Evolutionary conservation across 2,113 vertebrate genomes (phyloP).

Genomic region (Melanostigma gelatinosum): DNA sequence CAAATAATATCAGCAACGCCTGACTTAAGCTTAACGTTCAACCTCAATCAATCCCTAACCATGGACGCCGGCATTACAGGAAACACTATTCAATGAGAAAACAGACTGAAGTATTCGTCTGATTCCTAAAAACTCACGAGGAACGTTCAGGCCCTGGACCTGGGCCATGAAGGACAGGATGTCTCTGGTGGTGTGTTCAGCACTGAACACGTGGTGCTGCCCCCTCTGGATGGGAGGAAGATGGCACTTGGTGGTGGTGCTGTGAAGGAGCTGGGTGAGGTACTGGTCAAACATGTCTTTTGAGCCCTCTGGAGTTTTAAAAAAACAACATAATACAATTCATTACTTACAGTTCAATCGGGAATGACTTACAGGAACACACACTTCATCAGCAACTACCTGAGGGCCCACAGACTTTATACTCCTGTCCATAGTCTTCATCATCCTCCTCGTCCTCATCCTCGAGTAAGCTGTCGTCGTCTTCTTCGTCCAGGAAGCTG

Average conservation of each 20-base stretch:
- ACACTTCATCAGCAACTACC: conserved; percentile 69
- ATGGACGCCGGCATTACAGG: not conserved
- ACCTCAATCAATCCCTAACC: not conserved
- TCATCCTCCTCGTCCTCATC: conserved; percentile 75
- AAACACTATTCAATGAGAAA: not conserved
- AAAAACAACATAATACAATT: not conserved
- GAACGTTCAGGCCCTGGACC: conserved; percentile 90
- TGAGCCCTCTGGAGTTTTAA: conserved; percentile 75
- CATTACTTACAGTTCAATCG: not conserved
- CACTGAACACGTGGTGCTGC: conserved; percentile 89
- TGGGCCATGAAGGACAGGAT: conserved; percentile 96
- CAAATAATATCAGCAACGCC: not conserved
- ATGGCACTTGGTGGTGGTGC: conserved; percentile 85
- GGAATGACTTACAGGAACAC: not conserved
- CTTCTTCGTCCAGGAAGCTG: conserved; percentile 93
- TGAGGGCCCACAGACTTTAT: conserved; percentile 73
- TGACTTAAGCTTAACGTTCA: not conserved
- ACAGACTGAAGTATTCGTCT: not conserved
- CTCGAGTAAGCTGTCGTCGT: conserved; percentile 85
- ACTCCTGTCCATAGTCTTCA: conserved; percentile 85
- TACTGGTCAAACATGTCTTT: conserved; percentile 92
- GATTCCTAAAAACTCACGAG: conserved; percentile 83
- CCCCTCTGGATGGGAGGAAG: conserved; percentile 88
- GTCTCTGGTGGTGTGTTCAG: conserved; percentile 92
- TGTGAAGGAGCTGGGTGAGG: conserved; percentile 90